phyloP scores from a whole-genome alignment of 2,888 invertebrate genomes.

The Beris morrisii region DNA sequence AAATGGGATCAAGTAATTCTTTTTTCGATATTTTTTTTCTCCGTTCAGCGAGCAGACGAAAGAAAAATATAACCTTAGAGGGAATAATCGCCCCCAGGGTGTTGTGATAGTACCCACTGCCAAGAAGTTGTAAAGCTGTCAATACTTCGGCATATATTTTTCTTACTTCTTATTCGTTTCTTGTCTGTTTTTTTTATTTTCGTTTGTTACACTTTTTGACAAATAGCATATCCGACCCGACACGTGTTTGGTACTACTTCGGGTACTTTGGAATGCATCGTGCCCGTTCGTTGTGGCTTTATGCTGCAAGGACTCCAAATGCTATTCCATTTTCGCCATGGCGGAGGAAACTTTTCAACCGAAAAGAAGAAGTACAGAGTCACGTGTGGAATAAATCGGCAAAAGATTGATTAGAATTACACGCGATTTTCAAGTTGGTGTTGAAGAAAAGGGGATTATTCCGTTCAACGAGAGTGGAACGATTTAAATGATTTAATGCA shows the following conservation, averaged over 20 bases:
- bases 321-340: too few relatives aligned
- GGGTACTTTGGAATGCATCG: constrained; percentile 18
- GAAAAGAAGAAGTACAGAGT: constrained; percentile 1
- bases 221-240: constrained; percentile 30
- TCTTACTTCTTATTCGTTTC: constrained; percentile 1
- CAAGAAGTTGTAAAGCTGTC: constrained; percentile 36
- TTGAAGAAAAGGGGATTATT: constrained; percentile 4
- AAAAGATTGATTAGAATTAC: constrained; percentile 25
- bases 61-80: constrained; percentile 23
- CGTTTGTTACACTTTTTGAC: constrained; percentile 16
- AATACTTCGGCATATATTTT: constrained; percentile 33
- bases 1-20: constrained; percentile 33
- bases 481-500: too few relatives aligned
- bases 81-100: constrained; percentile 30
- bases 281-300: neutral
- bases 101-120: constrained; percentile 24
- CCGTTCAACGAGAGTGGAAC: constrained; percentile 16
- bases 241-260: constrained; percentile 27
- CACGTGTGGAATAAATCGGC: constrained; percentile 27
- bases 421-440: constrained; percentile 25
- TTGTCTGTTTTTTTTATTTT: neutral
- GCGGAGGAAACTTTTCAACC: too few relatives aligned
- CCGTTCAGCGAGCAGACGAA: neutral
- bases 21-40: neutral
- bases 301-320: too few relatives aligned